phyloP scores from a whole-genome alignment of 92 coral and sea anemone genomes.

The Phenganax stokvisi region DNA sequence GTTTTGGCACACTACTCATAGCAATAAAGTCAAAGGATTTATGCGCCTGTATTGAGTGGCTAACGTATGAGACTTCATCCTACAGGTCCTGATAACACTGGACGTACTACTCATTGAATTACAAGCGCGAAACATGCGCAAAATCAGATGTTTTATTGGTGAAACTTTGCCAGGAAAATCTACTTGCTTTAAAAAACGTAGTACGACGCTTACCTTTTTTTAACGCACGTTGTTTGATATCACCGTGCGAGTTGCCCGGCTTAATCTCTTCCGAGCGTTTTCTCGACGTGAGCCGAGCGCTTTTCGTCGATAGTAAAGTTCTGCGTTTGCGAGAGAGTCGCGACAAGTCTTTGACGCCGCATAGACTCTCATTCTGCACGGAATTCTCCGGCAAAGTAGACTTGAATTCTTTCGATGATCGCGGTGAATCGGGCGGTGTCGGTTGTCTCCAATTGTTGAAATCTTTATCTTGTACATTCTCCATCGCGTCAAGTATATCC shows the following conservation, averaged over 20 bases:
- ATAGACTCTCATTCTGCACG: conserved; percentile 14
- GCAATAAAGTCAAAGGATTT: too few species aligned
- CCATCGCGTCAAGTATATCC: neutral
- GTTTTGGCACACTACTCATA: too few species aligned
- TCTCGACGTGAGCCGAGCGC: conserved; percentile 22
- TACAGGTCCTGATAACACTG: too few species aligned
- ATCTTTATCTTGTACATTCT: conserved; percentile 17
- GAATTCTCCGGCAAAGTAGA: conserved; percentile 17
- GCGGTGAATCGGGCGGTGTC: conserved; percentile 72
- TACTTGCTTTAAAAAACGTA: neutral
- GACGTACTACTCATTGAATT: too few species aligned
- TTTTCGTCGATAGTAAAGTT: conserved; percentile 6
- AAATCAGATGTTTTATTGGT: too few species aligned
- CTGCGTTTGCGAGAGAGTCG: conserved; percentile 34
- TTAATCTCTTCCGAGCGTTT: conserved; percentile 16
- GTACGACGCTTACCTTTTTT: conserved; percentile 17
- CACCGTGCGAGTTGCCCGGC: neutral
- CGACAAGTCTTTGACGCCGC: conserved; percentile 38
- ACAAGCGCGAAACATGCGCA: too few species aligned
- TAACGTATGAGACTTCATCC: too few species aligned
- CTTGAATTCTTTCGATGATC: conserved; percentile 73
- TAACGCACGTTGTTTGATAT: conserved; percentile 11
- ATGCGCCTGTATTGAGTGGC: too few species aligned
- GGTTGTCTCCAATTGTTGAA: conserved; percentile 36
- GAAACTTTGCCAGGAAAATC: too few species aligned